Evolutionary conservation across 2,888 invertebrate genomes (phyloP), one percentile per base, ranked within the genome.

Genomic region (Drosophila meridionalis): DNA sequence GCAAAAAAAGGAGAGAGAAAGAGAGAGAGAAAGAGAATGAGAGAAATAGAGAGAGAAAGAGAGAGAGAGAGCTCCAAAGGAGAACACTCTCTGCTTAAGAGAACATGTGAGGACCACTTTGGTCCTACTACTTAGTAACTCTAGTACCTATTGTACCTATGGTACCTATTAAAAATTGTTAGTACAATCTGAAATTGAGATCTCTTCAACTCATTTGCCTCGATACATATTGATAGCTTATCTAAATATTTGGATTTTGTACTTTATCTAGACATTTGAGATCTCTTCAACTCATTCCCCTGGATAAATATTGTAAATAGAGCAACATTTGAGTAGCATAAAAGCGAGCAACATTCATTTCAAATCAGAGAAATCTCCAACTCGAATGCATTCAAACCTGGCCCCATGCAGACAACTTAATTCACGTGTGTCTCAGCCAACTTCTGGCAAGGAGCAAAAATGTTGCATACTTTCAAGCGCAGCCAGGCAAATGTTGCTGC

Each of bases 391-490:
- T 20, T 14, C 26, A 36, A 4, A 9, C 26, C 36, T 26, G 8
- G 14, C 36, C 7, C 4, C n/a, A n/a, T n/a, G 4, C 32, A 32
- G n/a, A 7, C 14, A 32, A 50, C n/a, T 50, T 50, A 4, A 32
- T 50, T 11, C 32, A 50, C 14, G 48, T n/a, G 7, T 47, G 28
- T 28, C 20, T 11, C 26, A 26, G 12, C 5, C 14, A 26, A 7
- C 5, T 47, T 30, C 7, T 2, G 5, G 3, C 8, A 20, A 53
- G 38, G 6, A 2, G 1, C n/a, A 38, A 43, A 52, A 45, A 20
- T 50, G 60, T 66, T 58, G 67, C 67, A 61, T 60, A 65, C 42
- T 70, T 61, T 57, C 28, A 20, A 38, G 43, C 57, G 45, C 45
- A 32, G 40, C 3, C 26, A 7, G 48, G 42, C 28, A 3, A 28